Percentiles rank a stretch among this genome's conserved stretches.
These are phyloP conservation scores for Kobus ellipsiprymnus DNA, from an alignment of 2,113 vertebrate genomes.

Conservation along the genomic window DNA sequence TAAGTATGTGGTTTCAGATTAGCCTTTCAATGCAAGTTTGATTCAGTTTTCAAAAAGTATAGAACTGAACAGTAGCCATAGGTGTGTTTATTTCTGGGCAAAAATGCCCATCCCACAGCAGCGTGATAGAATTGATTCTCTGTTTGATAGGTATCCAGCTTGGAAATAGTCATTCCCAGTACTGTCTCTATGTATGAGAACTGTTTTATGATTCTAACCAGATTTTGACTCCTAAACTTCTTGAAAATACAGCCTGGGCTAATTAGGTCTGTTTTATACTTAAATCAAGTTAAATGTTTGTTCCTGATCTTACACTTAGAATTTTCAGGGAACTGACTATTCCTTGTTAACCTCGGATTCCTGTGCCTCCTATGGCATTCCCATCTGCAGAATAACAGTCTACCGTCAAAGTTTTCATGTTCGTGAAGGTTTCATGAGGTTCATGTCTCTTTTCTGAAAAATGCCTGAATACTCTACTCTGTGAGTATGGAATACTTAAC, in stretches of 20 bases:
- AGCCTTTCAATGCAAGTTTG: slow-evolving; percentile 15
- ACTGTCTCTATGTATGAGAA: not conserved
- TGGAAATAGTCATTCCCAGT: not conserved
- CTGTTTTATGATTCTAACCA: not conserved
- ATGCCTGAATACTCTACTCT: not conserved
- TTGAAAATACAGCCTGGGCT: not conserved
- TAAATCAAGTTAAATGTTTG: not conserved
- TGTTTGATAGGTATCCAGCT: not conserved
- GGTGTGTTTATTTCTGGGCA: not conserved
- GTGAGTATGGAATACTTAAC: not conserved
- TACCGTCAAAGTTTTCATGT: not conserved
- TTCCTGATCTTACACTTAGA: not conserved
- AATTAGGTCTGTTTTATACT: not conserved
- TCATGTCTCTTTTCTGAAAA: not conserved
- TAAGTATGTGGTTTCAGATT: not conserved
- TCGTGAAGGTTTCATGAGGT: not conserved
- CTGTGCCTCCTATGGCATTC: not conserved
- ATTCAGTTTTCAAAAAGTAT: not conserved
- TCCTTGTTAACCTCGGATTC: not conserved
- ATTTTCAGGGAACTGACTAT: not conserved
- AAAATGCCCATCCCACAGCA: not conserved
- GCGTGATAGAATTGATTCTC: not conserved
- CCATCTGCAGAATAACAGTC: not conserved
- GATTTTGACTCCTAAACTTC: not conserved
- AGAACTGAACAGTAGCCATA: not conserved